Conservation (phyloP, 2,888 invertebrate genomes). For the Nomada hirtipes region DNA sequence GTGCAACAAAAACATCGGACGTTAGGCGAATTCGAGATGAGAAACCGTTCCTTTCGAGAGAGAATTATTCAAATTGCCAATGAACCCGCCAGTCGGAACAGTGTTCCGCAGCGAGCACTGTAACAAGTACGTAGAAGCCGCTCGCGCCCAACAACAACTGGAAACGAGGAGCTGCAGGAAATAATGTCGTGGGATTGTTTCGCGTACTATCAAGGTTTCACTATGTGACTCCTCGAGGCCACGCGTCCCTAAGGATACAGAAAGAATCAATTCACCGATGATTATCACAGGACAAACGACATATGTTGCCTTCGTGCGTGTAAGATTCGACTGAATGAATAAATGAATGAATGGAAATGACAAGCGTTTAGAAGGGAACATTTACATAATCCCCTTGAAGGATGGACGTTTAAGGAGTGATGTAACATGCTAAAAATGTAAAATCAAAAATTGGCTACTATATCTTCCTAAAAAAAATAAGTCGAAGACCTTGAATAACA, state of each 20-base stretch:
- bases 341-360: neutral
- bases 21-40: slow-evolving; percentile 68
- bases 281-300: neutral
- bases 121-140: slow-evolving; percentile 66
- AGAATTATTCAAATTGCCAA: slow-evolving; percentile 77
- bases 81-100: slow-evolving; percentile 55
- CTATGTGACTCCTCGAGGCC: slow-evolving; percentile 26
- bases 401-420: neutral
- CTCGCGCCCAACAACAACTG: slow-evolving; percentile 60
- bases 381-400: slow-evolving; percentile 13
- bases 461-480: no score
- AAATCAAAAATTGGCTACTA: no score
- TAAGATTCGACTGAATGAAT: neutral
- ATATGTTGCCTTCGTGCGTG: neutral
- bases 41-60: slow-evolving; percentile 65
- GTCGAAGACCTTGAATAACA: no score
- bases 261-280: neutral
- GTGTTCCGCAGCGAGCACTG: slow-evolving; percentile 62
- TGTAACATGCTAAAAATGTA: neutral
- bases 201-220: slow-evolving; percentile 73
- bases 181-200: slow-evolving; percentile 77
- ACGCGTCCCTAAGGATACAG: slow-evolving; percentile 5
- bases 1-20: slow-evolving; percentile 60
- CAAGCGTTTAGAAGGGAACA: slow-evolving; percentile 1
- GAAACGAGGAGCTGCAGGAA: slow-evolving; percentile 64